Conservation (phyloP, 2,797 vertebrate genomes). For the Manis javanica region DNA sequence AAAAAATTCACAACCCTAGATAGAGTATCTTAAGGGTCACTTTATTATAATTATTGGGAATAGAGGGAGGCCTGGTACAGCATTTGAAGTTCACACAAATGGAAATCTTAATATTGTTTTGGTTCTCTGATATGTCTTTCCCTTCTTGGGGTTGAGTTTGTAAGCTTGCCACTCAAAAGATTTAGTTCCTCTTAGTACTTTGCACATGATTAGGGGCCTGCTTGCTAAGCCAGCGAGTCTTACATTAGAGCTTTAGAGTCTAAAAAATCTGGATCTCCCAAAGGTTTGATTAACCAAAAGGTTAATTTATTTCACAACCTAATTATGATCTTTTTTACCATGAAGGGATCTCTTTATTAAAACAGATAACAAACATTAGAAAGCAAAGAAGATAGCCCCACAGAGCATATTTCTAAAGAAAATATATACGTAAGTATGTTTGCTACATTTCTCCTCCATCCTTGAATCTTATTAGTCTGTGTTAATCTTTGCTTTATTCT, state of each 20-base stretch:
- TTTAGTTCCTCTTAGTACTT: not conserved
- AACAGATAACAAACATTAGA: constrained; percentile 72
- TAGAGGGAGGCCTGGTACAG: rapidly evolving
- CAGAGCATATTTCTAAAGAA: constrained; percentile 65
- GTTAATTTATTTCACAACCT: constrained; percentile 69
- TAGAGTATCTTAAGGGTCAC: not conserved
- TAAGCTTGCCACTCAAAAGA: not conserved
- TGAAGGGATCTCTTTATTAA: constrained; percentile 70
- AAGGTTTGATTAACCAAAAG: constrained; percentile 71
- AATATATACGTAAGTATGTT: not conserved
- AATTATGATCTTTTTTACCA: constrained; percentile 71
- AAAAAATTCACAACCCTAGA: not conserved
- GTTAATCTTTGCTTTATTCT: constrained; percentile 29
- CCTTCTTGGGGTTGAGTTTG: not conserved
- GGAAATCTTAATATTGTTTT: not conserved
- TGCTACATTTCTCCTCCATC: not conserved
- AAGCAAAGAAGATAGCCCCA: constrained; percentile 61
- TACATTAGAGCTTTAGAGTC: not conserved
- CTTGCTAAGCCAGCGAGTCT: constrained; percentile 19
- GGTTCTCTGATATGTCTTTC: not conserved
- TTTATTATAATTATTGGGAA: not conserved
- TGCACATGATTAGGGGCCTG: not conserved
- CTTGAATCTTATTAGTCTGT: constrained; percentile 18
- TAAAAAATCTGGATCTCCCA: constrained; percentile 58
- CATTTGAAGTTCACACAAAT: not conserved